A percentile compares a stretch with the other conserved stretches of the same genome.
Conservation (phyloP, 2,888 invertebrate species). For the Neelides folsomi region DNA sequence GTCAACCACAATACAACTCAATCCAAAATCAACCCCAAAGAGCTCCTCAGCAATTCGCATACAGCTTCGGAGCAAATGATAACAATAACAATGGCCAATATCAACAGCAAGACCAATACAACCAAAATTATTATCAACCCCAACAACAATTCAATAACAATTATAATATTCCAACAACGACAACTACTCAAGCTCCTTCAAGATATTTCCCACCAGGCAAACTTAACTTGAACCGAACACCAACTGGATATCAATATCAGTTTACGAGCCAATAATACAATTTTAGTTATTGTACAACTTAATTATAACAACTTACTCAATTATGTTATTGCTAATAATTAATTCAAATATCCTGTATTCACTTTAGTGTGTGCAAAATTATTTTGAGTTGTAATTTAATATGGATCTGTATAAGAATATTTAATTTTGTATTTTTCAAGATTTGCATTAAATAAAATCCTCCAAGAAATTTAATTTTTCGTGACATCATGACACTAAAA, state of each 20-base stretch:
- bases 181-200: constrained; percentile 57
- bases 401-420: no score
- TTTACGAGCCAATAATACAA: constrained; percentile 1
- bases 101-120: constrained; percentile 24
- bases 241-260: constrained; percentile 74
- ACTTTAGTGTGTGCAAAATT: no score
- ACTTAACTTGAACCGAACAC: constrained; percentile 68
- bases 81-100: no score
- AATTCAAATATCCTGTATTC: no score
- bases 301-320: no score
- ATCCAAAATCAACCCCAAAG: constrained; percentile 35
- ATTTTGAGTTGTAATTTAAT: no score
- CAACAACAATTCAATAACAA: constrained; percentile 9
- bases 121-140: constrained; percentile 17
- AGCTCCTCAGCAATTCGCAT: constrained; percentile 1
- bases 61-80: constrained; percentile 2
- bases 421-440: no score
- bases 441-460: no score
- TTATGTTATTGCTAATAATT: no score
- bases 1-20: constrained; percentile 13
- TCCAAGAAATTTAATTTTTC: no score
- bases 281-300: neutral
- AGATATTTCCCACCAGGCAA: constrained; percentile 75
- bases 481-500: no score
- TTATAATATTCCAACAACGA: constrained; percentile 40